phyloP scores from a whole-genome alignment of 2,888 invertebrate genomes.

The Fragum fragum region DNA sequence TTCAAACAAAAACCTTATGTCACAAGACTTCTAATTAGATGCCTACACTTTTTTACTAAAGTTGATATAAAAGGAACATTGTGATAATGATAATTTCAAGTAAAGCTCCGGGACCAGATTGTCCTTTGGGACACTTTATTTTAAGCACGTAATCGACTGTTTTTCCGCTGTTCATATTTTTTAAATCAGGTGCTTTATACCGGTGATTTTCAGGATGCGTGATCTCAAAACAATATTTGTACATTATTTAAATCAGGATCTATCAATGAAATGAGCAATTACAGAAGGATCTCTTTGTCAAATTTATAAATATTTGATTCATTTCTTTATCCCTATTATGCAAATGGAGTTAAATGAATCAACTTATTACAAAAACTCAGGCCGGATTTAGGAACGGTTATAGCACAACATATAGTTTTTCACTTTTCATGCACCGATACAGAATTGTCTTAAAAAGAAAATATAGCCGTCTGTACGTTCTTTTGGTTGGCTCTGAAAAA shows the following conservation, averaged over 20 bases:
- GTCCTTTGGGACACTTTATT: too few species aligned
- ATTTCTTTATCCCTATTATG: neutral
- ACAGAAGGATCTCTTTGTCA: neutral
- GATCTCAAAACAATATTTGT: too few species aligned
- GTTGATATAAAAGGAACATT: too few species aligned
- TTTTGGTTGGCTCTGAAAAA: neutral
- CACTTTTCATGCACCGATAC: neutral
- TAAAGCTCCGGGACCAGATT: too few species aligned
- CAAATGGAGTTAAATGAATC: neutral
- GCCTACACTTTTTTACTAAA: too few species aligned
- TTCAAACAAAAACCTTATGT: too few species aligned
- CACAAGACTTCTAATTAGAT: too few species aligned
- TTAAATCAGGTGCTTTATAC: too few species aligned
- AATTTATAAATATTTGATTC: neutral
- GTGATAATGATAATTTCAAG: too few species aligned
- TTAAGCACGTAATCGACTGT: too few species aligned
- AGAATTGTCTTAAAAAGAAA: conserved; percentile 10
- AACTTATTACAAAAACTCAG: neutral
- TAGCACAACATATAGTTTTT: neutral
- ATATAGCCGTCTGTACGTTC: neutral
- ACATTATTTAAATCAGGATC: conserved; percentile 1
- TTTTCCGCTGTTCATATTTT: too few species aligned
- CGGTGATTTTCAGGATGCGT: too few species aligned
- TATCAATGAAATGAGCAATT: neutral
- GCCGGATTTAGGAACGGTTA: neutral